phyloP scores from a whole-genome alignment of 1,140 invertebrate species.

The Thaumetopoea pityocampa region DNA sequence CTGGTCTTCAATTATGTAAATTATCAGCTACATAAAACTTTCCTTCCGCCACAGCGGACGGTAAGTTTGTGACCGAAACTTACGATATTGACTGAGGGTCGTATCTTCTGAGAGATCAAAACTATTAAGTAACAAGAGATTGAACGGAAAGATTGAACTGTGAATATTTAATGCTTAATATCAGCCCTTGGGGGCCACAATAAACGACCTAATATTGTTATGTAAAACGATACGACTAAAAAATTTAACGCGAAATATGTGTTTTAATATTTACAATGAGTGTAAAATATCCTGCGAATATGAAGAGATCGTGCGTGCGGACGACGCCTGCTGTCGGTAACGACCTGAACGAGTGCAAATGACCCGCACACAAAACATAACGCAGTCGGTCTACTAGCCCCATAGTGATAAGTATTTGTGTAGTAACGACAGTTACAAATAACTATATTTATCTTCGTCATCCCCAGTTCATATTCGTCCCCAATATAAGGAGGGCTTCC shows the following conservation, averaged over 20 bases:
- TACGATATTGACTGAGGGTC: slow-evolving; percentile 55
- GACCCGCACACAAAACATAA: slow-evolving; percentile 41
- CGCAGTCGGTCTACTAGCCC: slow-evolving; percentile 11
- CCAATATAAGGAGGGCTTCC: too few species aligned
- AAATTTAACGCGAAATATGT: slow-evolving; percentile 10
- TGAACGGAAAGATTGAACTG: slow-evolving; percentile 5
- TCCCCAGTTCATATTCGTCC: too few species aligned
- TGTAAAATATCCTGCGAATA: slow-evolving; percentile 19
- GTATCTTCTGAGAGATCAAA: slow-evolving; percentile 44
- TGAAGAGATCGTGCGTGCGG: slow-evolving; percentile 38
- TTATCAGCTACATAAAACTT: slow-evolving; percentile 67
- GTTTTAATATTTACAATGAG: slow-evolving; percentile 18
- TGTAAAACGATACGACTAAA: slow-evolving; percentile 1
- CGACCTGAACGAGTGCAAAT: slow-evolving; percentile 48
- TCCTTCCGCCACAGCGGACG: slow-evolving; percentile 50
- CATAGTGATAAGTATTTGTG: too few species aligned
- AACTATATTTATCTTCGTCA: too few species aligned
- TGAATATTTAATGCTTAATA: slow-evolving; percentile 15
- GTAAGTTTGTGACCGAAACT: slow-evolving; percentile 60
- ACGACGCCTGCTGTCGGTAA: slow-evolving; percentile 41
- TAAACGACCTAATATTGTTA: slow-evolving; percentile 4
- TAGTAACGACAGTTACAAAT: too few species aligned
- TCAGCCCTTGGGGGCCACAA: not conserved
- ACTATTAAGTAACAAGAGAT: slow-evolving; percentile 22
- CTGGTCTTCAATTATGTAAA: slow-evolving; percentile 71